Evolutionary conservation across 53 echinoderm and acorn worm species (phyloP), one percentile per base, ranked within the genome.

Genomic region (Crossaster papposus): DNA sequence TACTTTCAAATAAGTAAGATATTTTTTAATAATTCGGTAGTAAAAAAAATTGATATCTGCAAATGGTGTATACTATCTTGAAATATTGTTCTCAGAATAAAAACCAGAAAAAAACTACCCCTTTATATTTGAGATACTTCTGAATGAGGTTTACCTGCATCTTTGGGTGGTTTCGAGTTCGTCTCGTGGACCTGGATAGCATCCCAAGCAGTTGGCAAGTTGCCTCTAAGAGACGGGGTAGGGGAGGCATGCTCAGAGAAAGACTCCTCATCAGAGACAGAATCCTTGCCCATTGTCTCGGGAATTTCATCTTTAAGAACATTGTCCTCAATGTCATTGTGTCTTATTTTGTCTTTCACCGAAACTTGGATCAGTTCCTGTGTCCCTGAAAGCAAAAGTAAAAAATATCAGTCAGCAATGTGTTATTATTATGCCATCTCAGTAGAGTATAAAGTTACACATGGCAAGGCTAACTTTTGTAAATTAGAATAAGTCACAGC

Each of bases 131-230:
- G 44, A 9, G 44, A 44, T 29, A 26, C 10, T 3, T 68, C 10
- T n/a, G 68, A 68, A 4, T 62, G 15, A 34, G 1, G n/a, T 37
- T 72, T 68, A 94, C 94, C 91, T 76, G 92, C 90, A 26, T 90
- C 87, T 88, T 90, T 90, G n/a, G 30, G 53, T 24, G 92, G 72
- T 35, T 83, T 80, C 36, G 78, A 83, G 15, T 88, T 91, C 23
- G 75, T 92, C 37, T 96, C 94, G 14, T 90, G 71, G 6, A 94
- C 91, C 79, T 96, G 91, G 36, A 96, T 94, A 2, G 88, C 76
- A 36, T 94, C 89, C 96, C 96, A 96, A 20, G 96, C 96, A 35
- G 85, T 88, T 23, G 96, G 93, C 23, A 88, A 54, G 30, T 51
- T 65, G 65, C 86, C 79, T 54, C 78, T 76, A 5, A 89, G 71